Evolutionary conservation across 2,888 invertebrate species (phyloP).

Genomic region (Aphidius colemani): DNA sequence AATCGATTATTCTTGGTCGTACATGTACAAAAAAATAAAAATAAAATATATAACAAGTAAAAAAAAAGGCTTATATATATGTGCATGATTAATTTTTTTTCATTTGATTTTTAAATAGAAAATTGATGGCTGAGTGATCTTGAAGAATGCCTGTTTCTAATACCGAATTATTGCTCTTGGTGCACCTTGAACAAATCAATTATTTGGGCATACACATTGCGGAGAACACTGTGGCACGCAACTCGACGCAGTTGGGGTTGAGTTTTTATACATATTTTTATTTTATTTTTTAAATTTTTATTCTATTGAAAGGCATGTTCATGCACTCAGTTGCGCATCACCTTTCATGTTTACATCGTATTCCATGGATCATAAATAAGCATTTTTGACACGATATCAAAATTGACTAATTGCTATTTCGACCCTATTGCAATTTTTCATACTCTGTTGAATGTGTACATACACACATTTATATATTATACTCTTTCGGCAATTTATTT

Average conservation of each 20-base stretch:
- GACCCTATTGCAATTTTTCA: constrained; percentile 4
- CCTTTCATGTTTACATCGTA: constrained; percentile 34
- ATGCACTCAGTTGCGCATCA: constrained; percentile 31
- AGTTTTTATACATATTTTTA: neutral
- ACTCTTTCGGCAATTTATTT: too few species aligned
- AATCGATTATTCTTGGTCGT: constrained; percentile 45
- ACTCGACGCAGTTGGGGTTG: constrained; percentile 17
- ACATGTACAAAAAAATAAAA: constrained; percentile 1
- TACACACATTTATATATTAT: too few species aligned
- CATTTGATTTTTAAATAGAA: constrained; percentile 19
- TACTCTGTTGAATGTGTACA: too few species aligned
- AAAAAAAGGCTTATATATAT: constrained; percentile 27
- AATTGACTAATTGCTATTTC: constrained; percentile 35
- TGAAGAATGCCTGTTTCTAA: constrained; percentile 35
- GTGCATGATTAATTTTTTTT: constrained; percentile 30
- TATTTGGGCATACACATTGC: constrained; percentile 24
- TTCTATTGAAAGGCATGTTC: constrained; percentile 22
- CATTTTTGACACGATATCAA: constrained; percentile 30
- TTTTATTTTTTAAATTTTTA: constrained; percentile 1
- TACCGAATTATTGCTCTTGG: constrained; percentile 33
- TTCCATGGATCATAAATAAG: constrained; percentile 28
- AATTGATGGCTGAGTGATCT: constrained; percentile 34
- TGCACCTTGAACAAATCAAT: constrained; percentile 36
- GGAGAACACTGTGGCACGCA: constrained; percentile 13
- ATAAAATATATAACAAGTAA: neutral